Conservation (phyloP, 1,140 invertebrate species). For the Trichonephila clavipes region DNA sequence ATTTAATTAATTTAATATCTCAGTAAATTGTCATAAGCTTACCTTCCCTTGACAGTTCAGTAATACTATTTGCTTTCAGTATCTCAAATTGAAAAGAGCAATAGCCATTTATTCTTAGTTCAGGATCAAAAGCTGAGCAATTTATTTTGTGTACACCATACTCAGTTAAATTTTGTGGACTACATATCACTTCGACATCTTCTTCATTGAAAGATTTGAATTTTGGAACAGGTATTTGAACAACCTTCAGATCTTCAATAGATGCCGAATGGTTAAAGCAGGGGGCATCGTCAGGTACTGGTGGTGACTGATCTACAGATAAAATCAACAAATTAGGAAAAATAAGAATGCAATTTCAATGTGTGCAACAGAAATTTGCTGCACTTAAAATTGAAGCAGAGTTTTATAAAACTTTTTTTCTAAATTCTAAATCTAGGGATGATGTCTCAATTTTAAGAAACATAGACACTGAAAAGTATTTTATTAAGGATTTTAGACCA, state of each 20-base stretch:
- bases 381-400: background rate
- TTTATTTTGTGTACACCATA: slow-evolving; percentile 23
- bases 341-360: background rate
- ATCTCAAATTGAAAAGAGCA: slow-evolving; percentile 38
- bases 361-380: background rate
- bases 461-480: too few species aligned
- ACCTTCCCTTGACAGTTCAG: background rate
- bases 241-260: background rate
- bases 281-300: slow-evolving; percentile 9
- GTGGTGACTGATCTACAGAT: background rate
- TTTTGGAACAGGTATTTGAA: slow-evolving; percentile 11
- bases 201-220: slow-evolving; percentile 41
- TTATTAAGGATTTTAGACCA: too few species aligned
- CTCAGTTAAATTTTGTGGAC: slow-evolving; percentile 1
- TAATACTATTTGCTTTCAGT: background rate
- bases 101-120: background rate
- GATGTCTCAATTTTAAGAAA: too few species aligned
- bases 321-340: background rate
- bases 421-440: too few species aligned
- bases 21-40: background rate
- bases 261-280: slow-evolving; percentile 24
- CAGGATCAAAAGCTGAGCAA: slow-evolving; percentile 42
- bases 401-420: too few species aligned
- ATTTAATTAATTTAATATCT: background rate
- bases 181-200: background rate